These are phyloP conservation scores for Physeter macrocephalus DNA, from an alignment of 2,113 vertebrate species.

Conservation along the genomic window DNA sequence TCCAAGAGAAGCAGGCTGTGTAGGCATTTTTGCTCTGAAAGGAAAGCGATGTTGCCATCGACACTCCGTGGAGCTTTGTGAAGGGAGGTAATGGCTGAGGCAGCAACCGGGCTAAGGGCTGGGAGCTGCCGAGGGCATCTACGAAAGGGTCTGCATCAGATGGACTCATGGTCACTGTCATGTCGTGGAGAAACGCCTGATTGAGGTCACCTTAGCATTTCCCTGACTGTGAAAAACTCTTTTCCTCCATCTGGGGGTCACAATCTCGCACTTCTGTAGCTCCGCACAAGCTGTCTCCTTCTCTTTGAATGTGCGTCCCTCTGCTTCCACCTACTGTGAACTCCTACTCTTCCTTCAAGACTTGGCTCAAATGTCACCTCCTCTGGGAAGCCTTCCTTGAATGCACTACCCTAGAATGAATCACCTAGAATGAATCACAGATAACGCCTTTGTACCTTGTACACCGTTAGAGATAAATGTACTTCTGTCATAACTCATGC, in stretches of 20 bases:
- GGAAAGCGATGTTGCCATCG: background rate
- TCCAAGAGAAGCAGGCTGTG: background rate
- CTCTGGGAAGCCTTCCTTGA: background rate
- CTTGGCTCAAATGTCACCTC: background rate
- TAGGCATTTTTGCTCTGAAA: background rate
- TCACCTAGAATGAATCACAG: background rate
- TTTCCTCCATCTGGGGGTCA: background rate
- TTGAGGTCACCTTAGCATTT: rapidly evolving
- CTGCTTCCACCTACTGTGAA: background rate
- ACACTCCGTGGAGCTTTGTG: background rate
- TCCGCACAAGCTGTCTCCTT: background rate
- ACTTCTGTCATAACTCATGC: background rate
- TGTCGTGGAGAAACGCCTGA: rapidly evolving
- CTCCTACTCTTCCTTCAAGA: background rate
- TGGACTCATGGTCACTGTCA: background rate
- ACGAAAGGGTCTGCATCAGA: background rate
- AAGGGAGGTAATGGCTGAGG: background rate
- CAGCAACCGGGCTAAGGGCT: background rate
- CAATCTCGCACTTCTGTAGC: background rate
- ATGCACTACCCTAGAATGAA: background rate
- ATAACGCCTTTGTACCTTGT: background rate
- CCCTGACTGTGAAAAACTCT: background rate
- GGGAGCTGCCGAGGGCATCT: background rate
- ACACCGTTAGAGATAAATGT: background rate
- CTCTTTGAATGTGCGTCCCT: background rate